phyloP scores from a whole-genome alignment of 2,888 invertebrate genomes.

The Dromius quadrimaculatus region DNA sequence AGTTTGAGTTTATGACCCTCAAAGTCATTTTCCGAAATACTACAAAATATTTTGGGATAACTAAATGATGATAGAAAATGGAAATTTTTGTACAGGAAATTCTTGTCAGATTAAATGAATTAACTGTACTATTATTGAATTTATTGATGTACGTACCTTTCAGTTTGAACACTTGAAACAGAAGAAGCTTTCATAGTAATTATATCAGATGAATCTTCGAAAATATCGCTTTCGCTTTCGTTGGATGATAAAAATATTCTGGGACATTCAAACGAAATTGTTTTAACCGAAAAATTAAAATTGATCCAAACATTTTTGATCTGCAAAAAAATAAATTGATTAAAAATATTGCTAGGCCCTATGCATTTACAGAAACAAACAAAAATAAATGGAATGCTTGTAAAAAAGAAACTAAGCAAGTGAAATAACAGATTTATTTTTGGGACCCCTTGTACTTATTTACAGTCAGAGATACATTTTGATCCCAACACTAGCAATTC shows the following conservation, averaged over 20 bases:
- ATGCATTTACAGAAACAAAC: not conserved
- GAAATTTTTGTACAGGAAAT: no score
- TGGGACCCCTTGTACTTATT: no score
- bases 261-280: not conserved
- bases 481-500: no score
- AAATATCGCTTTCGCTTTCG: not conserved
- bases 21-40: no score
- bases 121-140: not conserved
- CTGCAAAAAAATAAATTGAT: not conserved
- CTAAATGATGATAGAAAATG: slow-evolving; percentile 1
- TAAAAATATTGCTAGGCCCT: not conserved
- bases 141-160: not conserved
- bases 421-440: not conserved
- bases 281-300: not conserved
- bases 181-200: not conserved
- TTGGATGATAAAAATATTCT: not conserved
- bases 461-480: no score
- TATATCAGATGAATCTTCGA: not conserved
- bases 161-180: not conserved
- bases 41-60: no score
- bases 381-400: not conserved
- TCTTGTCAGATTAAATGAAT: not conserved
- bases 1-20: no score
- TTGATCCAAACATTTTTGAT: not conserved
- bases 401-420: not conserved